Conservation (phyloP, 2,888 invertebrate genomes). For the Cantharis rustica region DNA sequence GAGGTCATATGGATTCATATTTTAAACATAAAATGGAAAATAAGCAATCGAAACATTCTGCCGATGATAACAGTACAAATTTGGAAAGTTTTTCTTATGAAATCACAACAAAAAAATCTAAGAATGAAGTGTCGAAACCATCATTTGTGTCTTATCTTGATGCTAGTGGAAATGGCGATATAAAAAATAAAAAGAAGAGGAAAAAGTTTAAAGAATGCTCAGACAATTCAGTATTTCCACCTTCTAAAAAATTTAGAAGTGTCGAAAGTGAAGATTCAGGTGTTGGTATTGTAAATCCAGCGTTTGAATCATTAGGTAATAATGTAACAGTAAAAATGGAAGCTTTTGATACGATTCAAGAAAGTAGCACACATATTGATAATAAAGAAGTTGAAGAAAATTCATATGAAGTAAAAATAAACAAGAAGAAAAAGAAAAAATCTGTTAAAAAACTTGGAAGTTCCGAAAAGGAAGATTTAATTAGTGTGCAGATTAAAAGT, state of each 20-base stretch:
- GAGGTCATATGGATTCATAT: slow-evolving; percentile 74
- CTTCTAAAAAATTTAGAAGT: background rate
- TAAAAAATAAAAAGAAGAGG: background rate
- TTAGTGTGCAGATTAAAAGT: background rate
- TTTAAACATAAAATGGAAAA: slow-evolving; percentile 68
- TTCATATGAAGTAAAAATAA: background rate
- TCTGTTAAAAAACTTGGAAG: background rate
- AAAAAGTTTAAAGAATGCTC: background rate
- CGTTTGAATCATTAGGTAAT: slow-evolving; percentile 43
- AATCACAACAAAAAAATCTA: background rate
- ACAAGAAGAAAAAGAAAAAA: too few species aligned
- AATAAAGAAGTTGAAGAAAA: background rate
- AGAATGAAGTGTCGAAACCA: background rate
- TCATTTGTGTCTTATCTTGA: background rate
- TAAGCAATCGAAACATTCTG: slow-evolving; percentile 36
- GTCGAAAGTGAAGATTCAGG: background rate
- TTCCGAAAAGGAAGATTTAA: background rate
- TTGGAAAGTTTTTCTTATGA: background rate
- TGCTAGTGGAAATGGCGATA: background rate
- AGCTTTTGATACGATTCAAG: slow-evolving; percentile 42
- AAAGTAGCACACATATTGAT: slow-evolving; percentile 24
- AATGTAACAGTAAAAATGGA: slow-evolving; percentile 40
- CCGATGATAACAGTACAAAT: slow-evolving; percentile 40
- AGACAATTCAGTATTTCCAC: background rate
- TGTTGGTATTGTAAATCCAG: slow-evolving; percentile 45